phyloP scores from a whole-genome alignment of 1,140 invertebrate species.

The Lucilia cuprina region DNA sequence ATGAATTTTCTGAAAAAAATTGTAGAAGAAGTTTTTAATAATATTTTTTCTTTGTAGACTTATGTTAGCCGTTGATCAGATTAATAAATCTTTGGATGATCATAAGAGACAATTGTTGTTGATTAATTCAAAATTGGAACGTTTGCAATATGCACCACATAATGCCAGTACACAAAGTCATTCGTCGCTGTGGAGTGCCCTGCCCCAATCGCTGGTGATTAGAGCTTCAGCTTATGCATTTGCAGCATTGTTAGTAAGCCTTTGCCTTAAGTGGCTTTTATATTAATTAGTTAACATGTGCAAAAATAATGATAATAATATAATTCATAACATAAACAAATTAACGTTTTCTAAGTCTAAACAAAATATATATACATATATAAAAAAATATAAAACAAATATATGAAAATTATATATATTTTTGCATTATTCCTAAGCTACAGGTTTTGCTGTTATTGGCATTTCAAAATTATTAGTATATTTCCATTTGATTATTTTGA shows the following conservation, averaged over 20 bases:
- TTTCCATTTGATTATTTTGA: neutral
- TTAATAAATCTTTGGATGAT: slow-evolving; percentile 50
- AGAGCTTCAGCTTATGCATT: slow-evolving; percentile 37
- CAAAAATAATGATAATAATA: slow-evolving; percentile 5
- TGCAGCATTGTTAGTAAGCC: slow-evolving; percentile 29
- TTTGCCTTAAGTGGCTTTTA: slow-evolving; percentile 35
- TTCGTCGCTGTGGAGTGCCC: slow-evolving; percentile 10
- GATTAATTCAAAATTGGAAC: slow-evolving; percentile 50
- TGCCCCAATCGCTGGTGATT: slow-evolving; percentile 38
- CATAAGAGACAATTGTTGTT: slow-evolving; percentile 52
- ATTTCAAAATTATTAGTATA: neutral
- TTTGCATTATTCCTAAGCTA: neutral
- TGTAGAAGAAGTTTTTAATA: too few species aligned
- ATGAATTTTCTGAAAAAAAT: too few species aligned
- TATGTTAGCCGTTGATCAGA: slow-evolving; percentile 47
- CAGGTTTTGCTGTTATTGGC: neutral
- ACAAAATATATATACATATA: neutral
- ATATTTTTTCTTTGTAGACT: slow-evolving; percentile 46
- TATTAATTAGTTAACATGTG: slow-evolving; percentile 33
- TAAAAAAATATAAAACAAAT: neutral
- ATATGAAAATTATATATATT: neutral
- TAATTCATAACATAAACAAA: neutral
- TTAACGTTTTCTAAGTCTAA: neutral
- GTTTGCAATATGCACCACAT: slow-evolving; percentile 53
- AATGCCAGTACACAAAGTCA: slow-evolving; percentile 4